phyloP scores from a whole-genome alignment of 2,797 vertebrate genomes.

The Coilia nasus region DNA sequence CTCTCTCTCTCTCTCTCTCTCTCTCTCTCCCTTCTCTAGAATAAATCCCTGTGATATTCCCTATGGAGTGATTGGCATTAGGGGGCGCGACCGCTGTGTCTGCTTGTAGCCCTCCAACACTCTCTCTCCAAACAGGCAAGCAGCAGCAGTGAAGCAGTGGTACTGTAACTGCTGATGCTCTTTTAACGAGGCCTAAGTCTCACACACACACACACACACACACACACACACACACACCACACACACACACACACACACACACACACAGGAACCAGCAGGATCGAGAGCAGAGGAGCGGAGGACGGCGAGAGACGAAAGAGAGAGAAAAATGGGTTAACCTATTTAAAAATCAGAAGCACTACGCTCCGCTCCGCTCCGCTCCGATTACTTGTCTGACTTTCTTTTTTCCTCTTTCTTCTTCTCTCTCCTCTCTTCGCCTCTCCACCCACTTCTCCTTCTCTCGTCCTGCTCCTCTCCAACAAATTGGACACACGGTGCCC shows the following conservation, averaged over 20 bases:
- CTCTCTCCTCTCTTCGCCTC: no score
- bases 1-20: slow-evolving; percentile 34
- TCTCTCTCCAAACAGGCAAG: background rate
- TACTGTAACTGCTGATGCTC: background rate
- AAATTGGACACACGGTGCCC: background rate
- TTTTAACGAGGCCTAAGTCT: background rate
- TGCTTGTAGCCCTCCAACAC: slow-evolving; percentile 34
- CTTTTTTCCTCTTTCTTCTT: background rate
- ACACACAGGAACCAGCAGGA: no score
- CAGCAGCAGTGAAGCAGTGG: background rate
- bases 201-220: background rate
- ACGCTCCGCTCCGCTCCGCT: background rate
- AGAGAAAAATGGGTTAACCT: background rate
- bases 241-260: no score
- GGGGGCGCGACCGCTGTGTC: slow-evolving; percentile 32
- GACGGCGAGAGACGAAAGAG: background rate
- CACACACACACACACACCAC: background rate
- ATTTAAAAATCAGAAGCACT: slow-evolving; percentile 21
- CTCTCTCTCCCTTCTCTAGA: slow-evolving; percentile 30
- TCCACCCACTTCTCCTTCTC: background rate
- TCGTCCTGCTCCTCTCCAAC: background rate
- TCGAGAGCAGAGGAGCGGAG: background rate
- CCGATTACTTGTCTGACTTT: background rate
- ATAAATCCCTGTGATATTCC: slow-evolving; percentile 41
- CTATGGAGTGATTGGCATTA: slow-evolving; percentile 36